phyloP scores from a whole-genome alignment of 2,113 vertebrate genomes.

The Xiphophorus maculatus region DNA sequence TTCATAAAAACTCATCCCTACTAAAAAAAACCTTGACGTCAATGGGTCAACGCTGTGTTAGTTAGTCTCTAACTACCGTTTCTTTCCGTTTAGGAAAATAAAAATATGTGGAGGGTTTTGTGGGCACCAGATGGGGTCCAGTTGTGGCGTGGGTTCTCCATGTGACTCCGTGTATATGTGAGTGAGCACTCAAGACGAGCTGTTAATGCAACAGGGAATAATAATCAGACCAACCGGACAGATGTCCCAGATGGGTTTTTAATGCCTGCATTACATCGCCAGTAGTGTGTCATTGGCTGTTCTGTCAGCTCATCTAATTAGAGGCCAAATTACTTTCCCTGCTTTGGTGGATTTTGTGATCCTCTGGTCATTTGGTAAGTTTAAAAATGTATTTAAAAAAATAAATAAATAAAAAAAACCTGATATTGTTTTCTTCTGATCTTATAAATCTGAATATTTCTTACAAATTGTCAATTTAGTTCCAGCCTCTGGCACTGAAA shows the following conservation, averaged over 20 bases:
- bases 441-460: not conserved
- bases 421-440: not conserved
- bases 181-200: not conserved
- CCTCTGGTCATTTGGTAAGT: not conserved
- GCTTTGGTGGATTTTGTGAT: not conserved
- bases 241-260: constrained; percentile 24
- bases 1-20: not conserved
- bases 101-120: constrained; percentile 7
- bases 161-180: constrained; percentile 1
- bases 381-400: not conserved
- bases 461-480: not conserved
- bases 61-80: not conserved
- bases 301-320: constrained; percentile 11
- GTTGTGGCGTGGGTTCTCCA: constrained; percentile 14
- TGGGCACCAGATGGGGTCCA: constrained; percentile 48
- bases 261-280: constrained; percentile 14
- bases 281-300: constrained; percentile 17
- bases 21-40: no score
- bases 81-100: constrained; percentile 17
- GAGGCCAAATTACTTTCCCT: not conserved
- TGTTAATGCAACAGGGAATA: constrained; percentile 1
- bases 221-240: constrained; percentile 16
- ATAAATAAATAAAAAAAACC: not conserved
- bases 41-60: not conserved
- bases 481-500: not conserved